These are phyloP conservation scores for Meghimatium bilineatum DNA, from an alignment of 2,888 invertebrate species.

Conservation along the genomic window DNA sequence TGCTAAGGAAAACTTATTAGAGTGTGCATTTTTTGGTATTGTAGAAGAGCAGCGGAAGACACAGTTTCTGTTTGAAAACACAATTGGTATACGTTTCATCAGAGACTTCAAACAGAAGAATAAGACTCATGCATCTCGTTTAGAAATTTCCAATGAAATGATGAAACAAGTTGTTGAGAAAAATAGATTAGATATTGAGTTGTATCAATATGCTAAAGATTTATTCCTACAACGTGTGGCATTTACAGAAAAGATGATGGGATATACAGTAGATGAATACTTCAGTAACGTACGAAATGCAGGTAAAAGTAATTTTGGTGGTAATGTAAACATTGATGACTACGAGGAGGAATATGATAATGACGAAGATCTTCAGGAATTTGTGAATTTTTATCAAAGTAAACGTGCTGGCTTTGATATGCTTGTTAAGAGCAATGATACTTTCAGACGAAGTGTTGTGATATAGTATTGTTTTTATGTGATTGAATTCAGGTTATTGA, in stretches of 20 bases:
- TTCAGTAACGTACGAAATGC: constrained; percentile 8
- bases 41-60: constrained; percentile 91
- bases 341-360: constrained; percentile 22
- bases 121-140: constrained; percentile 89
- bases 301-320: background rate
- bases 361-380: constrained; percentile 5
- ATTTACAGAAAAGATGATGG: constrained; percentile 47
- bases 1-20: constrained; percentile 93
- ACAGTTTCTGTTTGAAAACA: constrained; percentile 75
- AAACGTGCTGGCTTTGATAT: background rate
- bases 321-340: background rate
- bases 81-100: constrained; percentile 68
- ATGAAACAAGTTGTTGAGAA: constrained; percentile 86
- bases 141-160: constrained; percentile 85
- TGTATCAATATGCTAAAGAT: constrained; percentile 94
- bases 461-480: background rate
- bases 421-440: background rate
- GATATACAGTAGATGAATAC: constrained; percentile 37
- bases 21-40: constrained; percentile 94
- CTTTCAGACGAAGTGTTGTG: background rate
- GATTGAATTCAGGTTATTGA: too few relatives aligned
- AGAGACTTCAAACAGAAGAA: constrained; percentile 90
- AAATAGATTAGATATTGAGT: constrained; percentile 92
- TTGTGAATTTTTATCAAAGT: background rate
- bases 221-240: constrained; percentile 83